These are phyloP conservation scores for Lacanobia oleracea DNA, from an alignment of 2,888 invertebrate species.

Conservation along the genomic window DNA sequence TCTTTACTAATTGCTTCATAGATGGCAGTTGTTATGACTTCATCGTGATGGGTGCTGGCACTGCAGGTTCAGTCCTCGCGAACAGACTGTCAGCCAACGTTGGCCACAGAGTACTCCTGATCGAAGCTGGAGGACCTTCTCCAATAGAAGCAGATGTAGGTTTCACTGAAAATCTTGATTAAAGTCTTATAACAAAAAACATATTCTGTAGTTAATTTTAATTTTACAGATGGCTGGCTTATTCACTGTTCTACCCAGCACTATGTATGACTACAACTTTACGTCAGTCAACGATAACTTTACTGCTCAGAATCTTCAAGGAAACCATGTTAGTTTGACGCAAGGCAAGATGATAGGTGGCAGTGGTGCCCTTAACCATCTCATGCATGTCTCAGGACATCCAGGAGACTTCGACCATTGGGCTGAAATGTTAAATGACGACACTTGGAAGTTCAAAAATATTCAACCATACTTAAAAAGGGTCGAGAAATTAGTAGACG, in stretches of 20 bases:
- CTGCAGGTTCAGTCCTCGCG: constrained; percentile 24
- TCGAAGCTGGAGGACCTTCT: constrained; percentile 25
- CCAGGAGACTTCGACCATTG: constrained; percentile 35
- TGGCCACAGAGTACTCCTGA: neutral
- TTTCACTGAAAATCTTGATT: neutral
- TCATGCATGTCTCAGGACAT: constrained; percentile 20
- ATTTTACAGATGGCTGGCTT: constrained; percentile 12
- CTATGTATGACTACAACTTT: constrained; percentile 37
- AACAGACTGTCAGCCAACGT: constrained; percentile 17
- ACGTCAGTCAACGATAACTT: constrained; percentile 34
- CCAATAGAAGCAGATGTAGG: constrained; percentile 28
- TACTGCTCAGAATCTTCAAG: constrained; percentile 30
- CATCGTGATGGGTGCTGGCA: constrained; percentile 24
- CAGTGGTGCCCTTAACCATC: constrained; percentile 41
- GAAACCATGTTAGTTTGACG: constrained; percentile 17
- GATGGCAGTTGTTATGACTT: constrained; percentile 6
- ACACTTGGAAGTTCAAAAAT: constrained; percentile 38
- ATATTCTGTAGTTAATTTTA: neutral
- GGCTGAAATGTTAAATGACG: constrained; percentile 38
- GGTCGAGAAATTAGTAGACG: constrained; percentile 50
- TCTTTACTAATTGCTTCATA: constrained; percentile 1
- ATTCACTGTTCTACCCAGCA: constrained; percentile 21
- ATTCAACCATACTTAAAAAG: constrained; percentile 46
- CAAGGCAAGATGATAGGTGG: constrained; percentile 57
- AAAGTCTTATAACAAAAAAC: too few species aligned